Evolutionary conservation across 1,140 invertebrate genomes (phyloP).

Genomic region (Bicyclus anynana): DNA sequence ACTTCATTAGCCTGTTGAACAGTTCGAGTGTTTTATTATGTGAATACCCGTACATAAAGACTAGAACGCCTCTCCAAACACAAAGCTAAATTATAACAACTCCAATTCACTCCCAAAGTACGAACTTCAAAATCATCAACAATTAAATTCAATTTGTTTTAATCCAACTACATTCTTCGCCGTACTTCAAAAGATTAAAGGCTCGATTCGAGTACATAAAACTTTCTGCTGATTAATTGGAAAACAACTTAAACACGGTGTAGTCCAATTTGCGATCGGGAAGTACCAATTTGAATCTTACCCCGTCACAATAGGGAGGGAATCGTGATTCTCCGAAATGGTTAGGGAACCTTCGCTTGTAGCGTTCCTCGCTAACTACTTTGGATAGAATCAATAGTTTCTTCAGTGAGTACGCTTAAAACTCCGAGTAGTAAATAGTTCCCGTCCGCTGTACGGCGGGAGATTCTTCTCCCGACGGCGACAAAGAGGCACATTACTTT

Average conservation of each 20-base stretch:
- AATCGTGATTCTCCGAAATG: not conserved
- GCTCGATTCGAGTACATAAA: not conserved
- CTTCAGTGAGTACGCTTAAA: not conserved
- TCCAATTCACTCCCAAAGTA: not conserved
- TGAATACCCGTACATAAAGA: too few species aligned
- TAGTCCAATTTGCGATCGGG: not conserved
- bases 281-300: not conserved
- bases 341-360: not conserved
- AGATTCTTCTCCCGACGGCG: not conserved
- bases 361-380: not conserved
- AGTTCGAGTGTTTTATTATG: too few species aligned
- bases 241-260: not conserved
- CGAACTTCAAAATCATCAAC: not conserved
- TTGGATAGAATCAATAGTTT: not conserved
- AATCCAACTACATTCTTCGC: slow-evolving; percentile 1
- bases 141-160: not conserved
- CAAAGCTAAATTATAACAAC: not conserved
- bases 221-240: slow-evolving; percentile 1
- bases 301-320: not conserved
- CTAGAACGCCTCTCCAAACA: too few species aligned
- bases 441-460: not conserved
- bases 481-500: not conserved
- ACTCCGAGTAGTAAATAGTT: not conserved
- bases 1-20: too few species aligned
- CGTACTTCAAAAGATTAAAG: not conserved